Evolutionary conservation across 2,797 vertebrate genomes (phyloP).

Genomic region (Hydrolagus colliei): DNA sequence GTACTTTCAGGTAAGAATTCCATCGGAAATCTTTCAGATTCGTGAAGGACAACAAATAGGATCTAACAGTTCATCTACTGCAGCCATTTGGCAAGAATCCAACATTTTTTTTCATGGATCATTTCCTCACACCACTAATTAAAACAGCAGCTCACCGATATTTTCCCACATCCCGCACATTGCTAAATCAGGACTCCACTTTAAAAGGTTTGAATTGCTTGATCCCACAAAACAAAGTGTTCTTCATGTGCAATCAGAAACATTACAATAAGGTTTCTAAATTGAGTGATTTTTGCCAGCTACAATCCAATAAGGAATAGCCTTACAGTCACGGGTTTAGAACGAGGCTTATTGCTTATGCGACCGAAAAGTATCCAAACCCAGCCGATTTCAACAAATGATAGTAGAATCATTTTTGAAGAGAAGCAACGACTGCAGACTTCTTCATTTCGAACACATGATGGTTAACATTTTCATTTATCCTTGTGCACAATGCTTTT

Average conservation of each 20-base stretch:
- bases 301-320: neutral
- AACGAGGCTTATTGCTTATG: neutral
- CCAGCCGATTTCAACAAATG: no score
- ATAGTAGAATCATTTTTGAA: neutral
- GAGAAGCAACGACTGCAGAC: neutral
- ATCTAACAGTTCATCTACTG: neutral
- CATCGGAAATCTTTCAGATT: neutral
- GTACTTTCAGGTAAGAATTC: neutral
- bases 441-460: neutral
- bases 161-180: neutral
- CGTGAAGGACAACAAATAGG: conserved; percentile 13
- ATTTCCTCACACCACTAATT: conserved; percentile 23
- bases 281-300: neutral
- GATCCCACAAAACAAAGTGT: neutral
- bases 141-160: conserved; percentile 14
- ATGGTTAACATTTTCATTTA: neutral
- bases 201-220: neutral
- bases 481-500: neutral
- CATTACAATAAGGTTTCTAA: neutral
- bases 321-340: neutral
- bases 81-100: conserved; percentile 12
- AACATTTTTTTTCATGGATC: conserved; percentile 19
- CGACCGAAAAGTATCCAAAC: neutral
- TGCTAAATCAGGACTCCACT: neutral
- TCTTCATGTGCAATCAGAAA: neutral